These are phyloP conservation scores for Netelia inedita DNA, from an alignment of 2,888 invertebrate genomes.

Conservation along the genomic window DNA sequence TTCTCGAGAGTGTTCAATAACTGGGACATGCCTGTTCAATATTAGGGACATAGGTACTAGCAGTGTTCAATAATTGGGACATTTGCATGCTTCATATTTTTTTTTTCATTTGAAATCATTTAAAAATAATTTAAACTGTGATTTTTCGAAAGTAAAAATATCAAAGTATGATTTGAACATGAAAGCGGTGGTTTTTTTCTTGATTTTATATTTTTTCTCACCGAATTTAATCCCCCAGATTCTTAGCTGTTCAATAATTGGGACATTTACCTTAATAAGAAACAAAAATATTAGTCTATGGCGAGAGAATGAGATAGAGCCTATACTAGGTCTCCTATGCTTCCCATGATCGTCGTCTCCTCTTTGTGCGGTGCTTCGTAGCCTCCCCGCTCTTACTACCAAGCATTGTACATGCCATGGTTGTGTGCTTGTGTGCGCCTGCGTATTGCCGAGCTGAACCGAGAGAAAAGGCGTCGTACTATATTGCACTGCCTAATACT, in stretches of 20 bases:
- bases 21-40: conserved; percentile 14
- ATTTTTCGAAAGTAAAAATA: not conserved
- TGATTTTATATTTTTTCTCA: conserved; percentile 14
- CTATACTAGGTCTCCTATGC: no score
- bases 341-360: no score
- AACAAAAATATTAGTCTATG: no score
- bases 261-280: conserved; percentile 3
- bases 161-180: conserved; percentile 6
- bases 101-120: conserved; percentile 17
- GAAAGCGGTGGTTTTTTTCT: conserved; percentile 9
- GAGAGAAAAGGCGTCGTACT: no score
- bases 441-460: no score
- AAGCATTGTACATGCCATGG: no score
- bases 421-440: no score
- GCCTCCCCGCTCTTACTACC: no score
- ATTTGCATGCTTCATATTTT: conserved; percentile 13
- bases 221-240: conserved; percentile 4
- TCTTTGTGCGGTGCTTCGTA: no score
- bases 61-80: conserved; percentile 17
- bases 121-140: not conserved
- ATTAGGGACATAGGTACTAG: conserved; percentile 2
- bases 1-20: conserved; percentile 11
- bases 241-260: not conserved
- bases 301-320: no score
- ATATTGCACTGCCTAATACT: no score